A percentile compares a stretch with the other conserved stretches of the same genome.
phyloP scores from a whole-genome alignment of 2,113 vertebrate species.

The Gallinago undulata region DNA sequence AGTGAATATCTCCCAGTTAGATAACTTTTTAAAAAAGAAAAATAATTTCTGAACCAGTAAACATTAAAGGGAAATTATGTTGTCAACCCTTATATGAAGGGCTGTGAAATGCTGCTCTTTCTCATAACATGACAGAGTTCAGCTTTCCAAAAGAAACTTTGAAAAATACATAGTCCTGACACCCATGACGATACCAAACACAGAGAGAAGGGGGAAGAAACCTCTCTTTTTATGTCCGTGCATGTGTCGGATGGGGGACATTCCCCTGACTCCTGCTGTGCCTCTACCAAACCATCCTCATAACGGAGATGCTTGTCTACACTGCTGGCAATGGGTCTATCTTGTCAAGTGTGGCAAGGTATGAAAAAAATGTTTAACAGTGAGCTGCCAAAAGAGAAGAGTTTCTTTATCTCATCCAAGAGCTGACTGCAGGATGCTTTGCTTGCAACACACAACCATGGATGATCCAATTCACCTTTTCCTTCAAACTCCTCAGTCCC shows the following conservation, averaged over 20 bases:
- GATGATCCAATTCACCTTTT: neutral
- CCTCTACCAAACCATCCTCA: neutral
- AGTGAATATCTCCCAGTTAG: neutral
- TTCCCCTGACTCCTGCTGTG: neutral
- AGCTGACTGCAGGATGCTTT: neutral
- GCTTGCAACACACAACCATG: fast-evolving
- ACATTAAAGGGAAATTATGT: neutral
- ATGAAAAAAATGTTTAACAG: neutral
- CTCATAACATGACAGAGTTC: neutral
- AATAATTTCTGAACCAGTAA: neutral
- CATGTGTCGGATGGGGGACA: neutral
- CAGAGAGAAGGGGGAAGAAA: neutral
- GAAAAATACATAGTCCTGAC: neutral
- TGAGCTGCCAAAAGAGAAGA: neutral
- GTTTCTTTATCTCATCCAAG: neutral
- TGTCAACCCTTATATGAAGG: neutral
- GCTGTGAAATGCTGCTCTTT: neutral
- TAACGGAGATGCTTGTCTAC: neutral
- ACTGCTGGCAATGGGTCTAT: neutral
- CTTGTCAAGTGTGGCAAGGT: neutral
- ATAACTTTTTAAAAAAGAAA: neutral
- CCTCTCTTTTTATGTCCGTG: neutral
- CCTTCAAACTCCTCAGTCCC: neutral
- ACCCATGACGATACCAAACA: neutral
- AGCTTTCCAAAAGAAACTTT: neutral